A percentile compares a stretch with the other conserved stretches of the same genome.
These are phyloP conservation scores for Sycophaga agraensis DNA, from an alignment of 1,140 invertebrate species.

Conservation along the genomic window DNA sequence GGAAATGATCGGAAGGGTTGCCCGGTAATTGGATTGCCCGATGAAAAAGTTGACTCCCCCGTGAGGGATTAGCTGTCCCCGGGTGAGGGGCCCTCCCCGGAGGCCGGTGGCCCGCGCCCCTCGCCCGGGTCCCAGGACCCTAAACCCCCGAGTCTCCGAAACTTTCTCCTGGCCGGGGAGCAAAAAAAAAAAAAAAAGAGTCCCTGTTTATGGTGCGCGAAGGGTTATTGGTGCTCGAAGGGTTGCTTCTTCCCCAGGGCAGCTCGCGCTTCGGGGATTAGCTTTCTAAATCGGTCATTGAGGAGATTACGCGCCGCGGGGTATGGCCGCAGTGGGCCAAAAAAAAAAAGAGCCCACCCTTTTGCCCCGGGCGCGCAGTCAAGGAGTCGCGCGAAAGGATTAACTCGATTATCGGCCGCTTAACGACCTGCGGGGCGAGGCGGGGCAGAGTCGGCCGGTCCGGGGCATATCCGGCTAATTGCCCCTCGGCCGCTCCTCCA, in stretches of 20 bases:
- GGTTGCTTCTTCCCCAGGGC: background rate
- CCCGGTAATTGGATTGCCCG: conserved; percentile 19
- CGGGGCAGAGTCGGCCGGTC: background rate
- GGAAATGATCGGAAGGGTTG: conserved; percentile 19
- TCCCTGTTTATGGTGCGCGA: conserved; percentile 20
- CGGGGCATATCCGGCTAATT: conserved; percentile 8
- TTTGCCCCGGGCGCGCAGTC: conserved; percentile 22
- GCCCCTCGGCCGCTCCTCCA: background rate
- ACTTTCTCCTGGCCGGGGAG: conserved; percentile 10
- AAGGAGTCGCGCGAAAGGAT: conserved; percentile 25
- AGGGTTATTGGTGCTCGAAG: conserved; percentile 18
- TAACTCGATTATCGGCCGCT: conserved; percentile 27
- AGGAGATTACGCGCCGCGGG: background rate
- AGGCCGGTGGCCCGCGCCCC: background rate
- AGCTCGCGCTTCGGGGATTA: conserved; percentile 15
- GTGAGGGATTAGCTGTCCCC: background rate
- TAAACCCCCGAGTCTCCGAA: conserved; percentile 7
- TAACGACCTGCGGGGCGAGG: background rate
- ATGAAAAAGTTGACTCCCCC: conserved; percentile 24
- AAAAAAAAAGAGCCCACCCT: too few relatives aligned
- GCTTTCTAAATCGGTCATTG: conserved; percentile 13
- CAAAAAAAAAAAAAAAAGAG: background rate
- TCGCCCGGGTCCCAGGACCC: background rate
- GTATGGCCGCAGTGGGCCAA: background rate
- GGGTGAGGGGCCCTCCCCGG: too few relatives aligned